Evolutionary conservation across 2,113 vertebrate species (phyloP).

Genomic region (Cyphomyrus discorhynchus): DNA sequence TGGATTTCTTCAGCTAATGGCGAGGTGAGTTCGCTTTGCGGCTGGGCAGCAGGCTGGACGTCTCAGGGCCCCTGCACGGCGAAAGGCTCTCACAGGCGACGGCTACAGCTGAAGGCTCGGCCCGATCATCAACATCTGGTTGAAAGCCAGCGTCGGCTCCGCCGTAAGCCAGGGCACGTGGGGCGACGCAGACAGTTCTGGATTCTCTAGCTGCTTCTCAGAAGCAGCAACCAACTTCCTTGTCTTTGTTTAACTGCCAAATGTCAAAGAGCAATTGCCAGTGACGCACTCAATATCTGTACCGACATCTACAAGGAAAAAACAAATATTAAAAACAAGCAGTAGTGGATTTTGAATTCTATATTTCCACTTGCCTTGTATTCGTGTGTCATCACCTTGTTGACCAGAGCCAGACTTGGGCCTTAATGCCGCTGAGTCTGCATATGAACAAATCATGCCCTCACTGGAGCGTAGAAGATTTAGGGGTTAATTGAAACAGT

Average conservation of each 20-base stretch:
- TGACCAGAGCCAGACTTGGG: not conserved
- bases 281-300: not conserved
- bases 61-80: not conserved
- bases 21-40: not conserved
- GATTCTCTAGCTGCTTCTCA: conserved; percentile 28
- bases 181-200: conserved; percentile 17
- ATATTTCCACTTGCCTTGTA: not conserved
- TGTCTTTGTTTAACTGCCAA: conserved; percentile 23
- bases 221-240: conserved; percentile 33
- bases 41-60: not conserved
- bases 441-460: not conserved
- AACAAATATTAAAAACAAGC: not conserved
- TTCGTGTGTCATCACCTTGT: not conserved
- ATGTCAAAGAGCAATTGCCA: not conserved
- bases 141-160: not conserved
- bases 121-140: not conserved
- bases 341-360: not conserved
- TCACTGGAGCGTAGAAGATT: not conserved
- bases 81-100: not conserved
- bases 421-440: not conserved
- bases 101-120: not conserved
- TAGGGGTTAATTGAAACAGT: not conserved
- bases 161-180: conserved; percentile 17
- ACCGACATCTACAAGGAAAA: not conserved
- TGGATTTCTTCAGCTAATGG: not conserved